Base-by-base conservation (phyloP, 2,797 vertebrate genomes). In the Danio kyathit region DNA sequence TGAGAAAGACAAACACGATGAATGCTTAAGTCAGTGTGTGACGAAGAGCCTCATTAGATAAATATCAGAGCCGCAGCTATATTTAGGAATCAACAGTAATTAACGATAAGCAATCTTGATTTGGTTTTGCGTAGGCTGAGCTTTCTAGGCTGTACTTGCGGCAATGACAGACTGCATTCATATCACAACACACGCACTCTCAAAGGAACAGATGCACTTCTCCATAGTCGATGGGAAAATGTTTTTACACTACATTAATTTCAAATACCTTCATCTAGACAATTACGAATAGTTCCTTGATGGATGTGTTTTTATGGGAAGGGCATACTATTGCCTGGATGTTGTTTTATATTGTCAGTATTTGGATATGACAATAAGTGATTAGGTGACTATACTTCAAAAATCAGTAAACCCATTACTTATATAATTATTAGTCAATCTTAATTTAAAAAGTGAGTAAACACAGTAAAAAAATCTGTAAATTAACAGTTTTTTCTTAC, bases 101-200 rank as follows among this genome's bases (percentile, higher is more conserved):
- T 87, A 87, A 86, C 86, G 84, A 86, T 83, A 84, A 81, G 81
- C 76, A 77, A 80, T 80, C 81, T 80, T 82, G 82, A 83, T 83
- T 78, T 80, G 78, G 73, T 83, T 81, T 81, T 29, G 74, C 70
- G 52, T 81, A 85, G 21, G 74, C 69, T 66, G 19, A 66, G 71
- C 59, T 78, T 79, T 78, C 48, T 65, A 73, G 82, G 64, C 79
- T 75, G 65, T 40, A 48, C 54, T 61, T 63, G 73, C 6, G 9
- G 21, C 44, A 63, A 8, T 38, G 21, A 40, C 57, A 60, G 19
- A 29, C 70, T 44, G 51, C 74, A 66, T 52, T 29, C 71, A 73
- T 54, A 67, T 41, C 19, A 64, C 73, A 81, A 49, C 70, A 78
- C 56, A 52, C 57, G 54, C 49, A 67, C 56, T 56, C 69, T 72